Base-by-base conservation (phyloP, 2,888 invertebrate species). In the Tridacna gigas region DNA sequence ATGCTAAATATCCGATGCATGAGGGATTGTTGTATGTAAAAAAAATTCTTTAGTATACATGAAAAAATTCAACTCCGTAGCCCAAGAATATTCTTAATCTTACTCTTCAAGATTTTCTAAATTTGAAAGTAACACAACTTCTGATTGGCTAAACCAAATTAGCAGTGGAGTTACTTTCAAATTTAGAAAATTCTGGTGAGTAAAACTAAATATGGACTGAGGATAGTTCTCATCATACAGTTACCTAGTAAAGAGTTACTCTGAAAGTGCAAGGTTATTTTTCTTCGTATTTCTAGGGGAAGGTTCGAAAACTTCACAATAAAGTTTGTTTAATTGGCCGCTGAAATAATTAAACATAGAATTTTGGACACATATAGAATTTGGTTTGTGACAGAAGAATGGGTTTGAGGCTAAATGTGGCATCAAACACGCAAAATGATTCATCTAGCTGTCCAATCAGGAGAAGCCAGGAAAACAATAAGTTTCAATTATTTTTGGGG, bases 401-500 rank as follows among this genome's bases (percentile, higher is more conserved):
- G 71, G 51, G 51, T 47, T 71, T 71, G 48, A 28, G 47, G 71
- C 71, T 71, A 51, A 71, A 71, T 51, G 25, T 26, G 22, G 71
- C 71, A 71, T 71, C 71, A 71, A 71, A 71, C n/a, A 71, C 71
- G 45, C 22, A 22, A 37, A 22, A 71, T 71, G 71, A 71, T 71
- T 71, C 71, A 71, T 71, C 51, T 71, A 22, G 25, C 45, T 51
- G 71, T 71, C 71, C 71, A 71, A 71, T 71, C 71, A 71, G 13
- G 51, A 51, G 51, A 51, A 25, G 47, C 48, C n/a, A 18, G 51
- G 71, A 51, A 71, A 71, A 71, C 71, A 71, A 71, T 71, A 71
- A 71, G 71, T 71, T 71, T 71, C 51, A 71, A 71, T 71, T 71
- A 71, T 71, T 71, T 71, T 71, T 71, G 48, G 22, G 71, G 51